These are phyloP conservation scores for Drosophila paulistorum DNA, from an alignment of 1,140 invertebrate species.

Conservation along the genomic window DNA sequence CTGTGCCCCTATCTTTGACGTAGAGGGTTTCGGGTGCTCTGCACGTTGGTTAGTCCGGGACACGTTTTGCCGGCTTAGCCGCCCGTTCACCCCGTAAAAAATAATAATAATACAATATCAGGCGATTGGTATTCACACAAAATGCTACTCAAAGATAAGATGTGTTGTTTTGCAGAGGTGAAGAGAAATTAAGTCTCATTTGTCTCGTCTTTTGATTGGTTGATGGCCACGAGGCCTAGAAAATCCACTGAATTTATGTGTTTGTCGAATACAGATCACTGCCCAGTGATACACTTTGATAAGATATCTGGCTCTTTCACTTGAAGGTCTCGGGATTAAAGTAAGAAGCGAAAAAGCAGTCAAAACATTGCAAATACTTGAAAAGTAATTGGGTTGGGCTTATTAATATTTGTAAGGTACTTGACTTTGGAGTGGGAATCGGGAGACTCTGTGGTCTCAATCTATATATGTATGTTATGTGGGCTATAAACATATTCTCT, in stretches of 20 bases:
- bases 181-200: neutral
- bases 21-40: conserved; percentile 1
- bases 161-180: neutral
- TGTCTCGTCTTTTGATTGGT: conserved; percentile 9
- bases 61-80: conserved; percentile 46
- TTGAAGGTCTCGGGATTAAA: conserved; percentile 5
- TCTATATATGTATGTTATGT: neutral
- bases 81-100: neutral
- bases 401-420: conserved; percentile 26
- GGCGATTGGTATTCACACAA: conserved; percentile 6
- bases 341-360: conserved; percentile 12
- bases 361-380: conserved; percentile 33
- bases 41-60: conserved; percentile 28
- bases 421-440: neutral
- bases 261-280: neutral
- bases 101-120: neutral
- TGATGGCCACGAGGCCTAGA: neutral
- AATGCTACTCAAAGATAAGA: conserved; percentile 4
- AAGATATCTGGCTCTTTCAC: neutral
- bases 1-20: conserved; percentile 29
- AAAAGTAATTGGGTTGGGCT: conserved; percentile 20
- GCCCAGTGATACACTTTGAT: conserved; percentile 7
- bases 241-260: conserved; percentile 2
- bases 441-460: neutral
- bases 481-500: neutral